Evolutionary conservation across 2,113 vertebrate genomes (phyloP).

Genomic region (Chamaea fasciata): DNA sequence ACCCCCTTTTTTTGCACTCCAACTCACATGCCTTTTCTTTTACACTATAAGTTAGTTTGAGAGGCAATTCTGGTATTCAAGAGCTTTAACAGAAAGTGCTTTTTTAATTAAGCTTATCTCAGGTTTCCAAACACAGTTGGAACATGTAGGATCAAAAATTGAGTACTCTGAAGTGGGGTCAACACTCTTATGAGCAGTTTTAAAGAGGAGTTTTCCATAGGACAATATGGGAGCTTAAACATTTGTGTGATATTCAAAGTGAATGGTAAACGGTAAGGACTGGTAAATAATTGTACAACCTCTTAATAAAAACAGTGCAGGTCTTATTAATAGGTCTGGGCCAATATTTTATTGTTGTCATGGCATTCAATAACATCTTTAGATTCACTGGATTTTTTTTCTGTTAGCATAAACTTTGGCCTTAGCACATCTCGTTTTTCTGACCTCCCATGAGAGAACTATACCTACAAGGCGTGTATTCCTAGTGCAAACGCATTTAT

Average conservation of each 20-base stretch:
- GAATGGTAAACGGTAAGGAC: background rate
- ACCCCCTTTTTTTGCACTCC: background rate
- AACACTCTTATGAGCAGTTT: background rate
- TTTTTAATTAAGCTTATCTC: background rate
- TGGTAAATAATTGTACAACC: background rate
- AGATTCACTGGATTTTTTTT: background rate
- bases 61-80: background rate
- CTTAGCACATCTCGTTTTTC: background rate
- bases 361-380: background rate
- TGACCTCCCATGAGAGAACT: background rate
- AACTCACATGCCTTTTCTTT: fast-evolving
- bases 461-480: background rate
- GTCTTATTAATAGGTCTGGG: background rate
- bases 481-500: background rate
- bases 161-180: background rate
- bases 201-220: background rate
- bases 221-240: background rate
- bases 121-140: background rate
- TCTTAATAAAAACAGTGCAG: background rate
- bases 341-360: background rate
- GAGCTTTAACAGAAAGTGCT: fast-evolving
- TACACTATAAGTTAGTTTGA: fast-evolving
- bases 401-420: background rate
- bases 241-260: background rate
- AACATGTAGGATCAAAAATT: background rate